Base-by-base conservation (phyloP, 2,888 invertebrate genomes). In the Rhimphoctona megacephalus region DNA sequence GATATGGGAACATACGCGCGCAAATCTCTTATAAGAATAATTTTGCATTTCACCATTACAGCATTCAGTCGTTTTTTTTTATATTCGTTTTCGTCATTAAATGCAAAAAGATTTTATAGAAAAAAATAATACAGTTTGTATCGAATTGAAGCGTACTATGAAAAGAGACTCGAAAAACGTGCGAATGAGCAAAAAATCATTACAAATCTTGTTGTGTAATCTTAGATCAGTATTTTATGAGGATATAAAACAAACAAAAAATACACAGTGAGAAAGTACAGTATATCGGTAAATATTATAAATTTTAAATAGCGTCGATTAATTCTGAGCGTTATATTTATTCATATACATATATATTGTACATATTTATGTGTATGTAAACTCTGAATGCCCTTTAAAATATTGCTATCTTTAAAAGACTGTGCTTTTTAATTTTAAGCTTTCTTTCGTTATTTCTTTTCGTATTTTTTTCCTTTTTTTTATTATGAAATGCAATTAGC, bases 381-480 rank as follows among this genome's bases (percentile, higher is more conserved):
- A 22, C 22, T 54, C 57, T 25, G 76, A 67, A 82, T 72, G 77
- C 77, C 72, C 61, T 83, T 78, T 11, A 46, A 52, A 69, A 85
- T 82, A 52, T 77, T 81, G 66, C 76, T 87, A 85, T 73, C 84
- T 85, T 87, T 84, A 36, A 85, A 88, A 88, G 88, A 88, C 88
- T 88, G 88, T 87, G 66, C 61, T 80, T 78, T 86, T 77, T 78
- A 82, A 66, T 77, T 79, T 67, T 74, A 46, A 85, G 49, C 81
- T 88, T 72, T 81, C 30, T 74, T 73, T n/a, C 22, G 61, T 85
- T 57, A 52, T 76, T 78, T 49, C 49, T 77, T 43, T 64, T 46
- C 11, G 52, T 57, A 30, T 43, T 17, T 43, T 46, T 61, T 30
- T 39, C 61, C 80, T 36, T n/a, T 67, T 64, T 80, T 61, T 30